A percentile compares a stretch with the other conserved stretches of the same genome.
phyloP scores from a whole-genome alignment of 2,113 vertebrate genomes.

The Oncorhynchus kisutch region DNA sequence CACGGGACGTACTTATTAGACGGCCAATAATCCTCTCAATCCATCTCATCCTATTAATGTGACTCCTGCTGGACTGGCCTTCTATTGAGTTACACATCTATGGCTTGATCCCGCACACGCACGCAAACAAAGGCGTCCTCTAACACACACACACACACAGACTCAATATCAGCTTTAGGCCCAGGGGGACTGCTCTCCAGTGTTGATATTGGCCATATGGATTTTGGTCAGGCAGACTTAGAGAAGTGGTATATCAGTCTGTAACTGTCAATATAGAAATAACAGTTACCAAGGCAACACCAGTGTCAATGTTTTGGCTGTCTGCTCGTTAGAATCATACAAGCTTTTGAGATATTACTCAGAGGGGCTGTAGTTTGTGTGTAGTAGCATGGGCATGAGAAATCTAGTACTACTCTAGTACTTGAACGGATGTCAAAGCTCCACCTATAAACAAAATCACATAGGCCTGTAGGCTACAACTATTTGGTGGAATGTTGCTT shows the following conservation, averaged over 20 bases:
- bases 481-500: no score
- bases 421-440: no score
- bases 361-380: no score
- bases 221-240: neutral
- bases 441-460: no score
- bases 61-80: slow-evolving; percentile 18
- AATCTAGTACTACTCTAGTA: no score
- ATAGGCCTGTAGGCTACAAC: no score
- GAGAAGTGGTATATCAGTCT: neutral
- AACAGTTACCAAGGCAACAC: neutral
- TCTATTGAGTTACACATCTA: neutral
- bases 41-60: slow-evolving; percentile 17
- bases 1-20: neutral
- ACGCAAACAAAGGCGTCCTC: no score
- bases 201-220: neutral
- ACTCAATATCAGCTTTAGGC: neutral
- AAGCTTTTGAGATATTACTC: no score
- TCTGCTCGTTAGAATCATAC: no score
- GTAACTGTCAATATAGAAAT: neutral
- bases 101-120: no score
- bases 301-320: neutral
- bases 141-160: neutral
- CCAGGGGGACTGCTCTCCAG: no score
- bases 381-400: no score
- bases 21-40: neutral